A percentile compares a stretch with the other conserved stretches of the same genome.
phyloP scores from a whole-genome alignment of 2,888 invertebrate genomes.

The Abscondita cerata region DNA sequence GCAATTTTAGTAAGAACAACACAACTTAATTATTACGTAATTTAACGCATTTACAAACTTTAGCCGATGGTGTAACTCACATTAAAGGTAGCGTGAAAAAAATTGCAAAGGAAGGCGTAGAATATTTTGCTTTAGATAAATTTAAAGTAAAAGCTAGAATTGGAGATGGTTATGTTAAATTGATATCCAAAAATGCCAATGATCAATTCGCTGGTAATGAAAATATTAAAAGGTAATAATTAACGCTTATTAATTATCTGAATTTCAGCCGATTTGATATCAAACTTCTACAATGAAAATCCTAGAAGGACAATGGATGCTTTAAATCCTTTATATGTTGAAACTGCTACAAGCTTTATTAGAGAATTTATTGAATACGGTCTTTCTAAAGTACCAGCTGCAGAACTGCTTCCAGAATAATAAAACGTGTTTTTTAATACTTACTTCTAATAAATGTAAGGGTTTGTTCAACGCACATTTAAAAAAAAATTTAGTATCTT shows the following conservation, averaged over 20 bases:
- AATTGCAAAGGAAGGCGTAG: conserved; percentile 65
- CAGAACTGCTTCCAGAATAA: conserved; percentile 63
- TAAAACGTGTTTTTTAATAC: background rate
- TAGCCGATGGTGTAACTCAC: conserved; percentile 67
- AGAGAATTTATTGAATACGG: conserved; percentile 67
- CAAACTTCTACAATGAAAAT: conserved; percentile 73
- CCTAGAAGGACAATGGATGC: conserved; percentile 71
- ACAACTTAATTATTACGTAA: background rate
- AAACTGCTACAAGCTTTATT: conserved; percentile 68
- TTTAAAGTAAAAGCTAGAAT: conserved; percentile 67
- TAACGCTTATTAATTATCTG: background rate
- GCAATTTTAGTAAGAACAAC: conserved; percentile 61
- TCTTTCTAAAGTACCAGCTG: conserved; percentile 65
- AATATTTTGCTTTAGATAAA: conserved; percentile 68
- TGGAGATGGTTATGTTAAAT: conserved; percentile 66
- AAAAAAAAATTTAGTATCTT: no score
- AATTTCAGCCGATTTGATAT: conserved; percentile 70
- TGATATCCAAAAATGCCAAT: conserved; percentile 63
- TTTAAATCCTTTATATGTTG: conserved; percentile 72
- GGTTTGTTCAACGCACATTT: no score
- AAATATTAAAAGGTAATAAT: no score
- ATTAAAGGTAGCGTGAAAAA: conserved; percentile 67
- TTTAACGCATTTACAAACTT: conserved; percentile 10
- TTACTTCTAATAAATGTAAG: no score
- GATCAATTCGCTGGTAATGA: conserved; percentile 64